Conservation (phyloP, 2,888 invertebrate genomes). For the Lypha dubia region DNA sequence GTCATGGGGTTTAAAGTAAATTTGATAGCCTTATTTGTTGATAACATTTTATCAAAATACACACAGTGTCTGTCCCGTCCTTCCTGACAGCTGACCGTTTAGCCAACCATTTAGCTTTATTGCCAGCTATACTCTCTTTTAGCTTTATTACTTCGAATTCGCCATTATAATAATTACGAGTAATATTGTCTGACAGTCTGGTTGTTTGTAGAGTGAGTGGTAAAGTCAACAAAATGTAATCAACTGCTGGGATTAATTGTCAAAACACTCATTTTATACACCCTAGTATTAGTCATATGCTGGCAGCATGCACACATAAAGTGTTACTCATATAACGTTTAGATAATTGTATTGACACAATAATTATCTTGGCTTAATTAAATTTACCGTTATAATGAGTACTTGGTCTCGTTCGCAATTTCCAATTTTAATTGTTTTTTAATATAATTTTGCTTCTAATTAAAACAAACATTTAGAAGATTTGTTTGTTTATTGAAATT, state of each 20-base stretch:
- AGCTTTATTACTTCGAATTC: not conserved
- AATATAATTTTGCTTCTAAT: slow-evolving; percentile 30
- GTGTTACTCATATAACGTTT: slow-evolving; percentile 14
- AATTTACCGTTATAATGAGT: slow-evolving; percentile 50
- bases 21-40: slow-evolving; percentile 66
- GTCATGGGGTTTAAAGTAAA: slow-evolving; percentile 54
- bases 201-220: not conserved
- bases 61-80: not conserved
- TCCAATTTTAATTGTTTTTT: slow-evolving; percentile 42
- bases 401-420: slow-evolving; percentile 23
- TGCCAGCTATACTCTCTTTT: slow-evolving; percentile 3
- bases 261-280: not conserved
- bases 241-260: not conserved
- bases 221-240: not conserved
- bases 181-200: not conserved
- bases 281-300: not conserved
- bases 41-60: slow-evolving; percentile 33
- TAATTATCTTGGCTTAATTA: slow-evolving; percentile 60
- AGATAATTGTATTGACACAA: slow-evolving; percentile 64
- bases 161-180: not conserved
- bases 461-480: slow-evolving; percentile 11
- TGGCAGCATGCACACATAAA: not conserved
- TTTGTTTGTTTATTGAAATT: slow-evolving; percentile 37
- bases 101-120: not conserved
- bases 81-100: not conserved